Evolutionary conservation across 2,797 vertebrate species (phyloP), one percentile per base, ranked within the genome.

Genomic region (Scolopax rusticola): DNA sequence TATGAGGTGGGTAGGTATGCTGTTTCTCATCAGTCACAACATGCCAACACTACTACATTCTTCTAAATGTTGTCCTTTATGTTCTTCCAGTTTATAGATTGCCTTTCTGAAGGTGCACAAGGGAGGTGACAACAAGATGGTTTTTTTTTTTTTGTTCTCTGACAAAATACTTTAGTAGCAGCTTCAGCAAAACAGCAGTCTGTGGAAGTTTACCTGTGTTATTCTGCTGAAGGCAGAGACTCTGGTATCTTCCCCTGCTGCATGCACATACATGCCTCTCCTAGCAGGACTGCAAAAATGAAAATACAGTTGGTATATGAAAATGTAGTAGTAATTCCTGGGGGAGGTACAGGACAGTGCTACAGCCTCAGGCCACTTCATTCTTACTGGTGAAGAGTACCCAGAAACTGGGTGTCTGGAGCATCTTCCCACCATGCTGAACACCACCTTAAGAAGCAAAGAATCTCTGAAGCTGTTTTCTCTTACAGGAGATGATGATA

Each of bases 261-360:
- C 32, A 2, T 3, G 6, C 59, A n/a, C 16, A 24, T 3, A 15
- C 12, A 4, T 2, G 8, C 7, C 36, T 8, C 18, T 14, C 41
- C 38, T 28, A 21, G 50, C 32, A 57, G 68, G 54, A 69, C 57
- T 56, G 61, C 48, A 48, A 15, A 53, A 48, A 12, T n/a, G 17
- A 3, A 15, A 17, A 2, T 6, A 41, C 17, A 15, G n/a, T 36
- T 3, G 8, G 18, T 7, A 5, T 12, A 5, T 3, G 47, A 48
- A 48, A 48, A 48, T 23, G 47, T 48, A 48, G 23, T 12, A 48
- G 47, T 48, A 48, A 48, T 48, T 13, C 33, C 54, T 3, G 1
- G 30, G 27, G 56, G 5, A 45, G 47, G 3, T 23, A 47, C 12
- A 1, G 53, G 36, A 3, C 14, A 45, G 50, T 53, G 41, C 54